Base-by-base conservation (phyloP, 2,888 invertebrate genomes). In the Ennomos fuscantarius region DNA sequence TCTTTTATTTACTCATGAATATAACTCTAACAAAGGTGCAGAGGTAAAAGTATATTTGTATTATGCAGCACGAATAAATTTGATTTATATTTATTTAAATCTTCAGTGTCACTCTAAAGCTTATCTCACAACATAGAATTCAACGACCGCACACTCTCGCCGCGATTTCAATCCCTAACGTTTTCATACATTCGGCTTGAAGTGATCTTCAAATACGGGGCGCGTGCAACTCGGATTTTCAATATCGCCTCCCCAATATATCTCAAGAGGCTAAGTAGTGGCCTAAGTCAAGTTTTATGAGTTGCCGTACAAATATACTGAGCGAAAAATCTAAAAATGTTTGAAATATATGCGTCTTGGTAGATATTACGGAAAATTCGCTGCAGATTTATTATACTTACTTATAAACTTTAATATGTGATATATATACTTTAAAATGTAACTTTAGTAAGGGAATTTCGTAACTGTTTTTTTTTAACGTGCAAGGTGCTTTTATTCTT, bases 221-320 rank as follows among this genome's bases (percentile, higher is more conserved):
- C 34, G 32, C 78, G 76, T 77, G 80, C 76, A 78, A 77, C 81
- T 76, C 73, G 74, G 76, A 79, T 80, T 82, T 80, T 80, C 84
- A 85, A 85, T 85, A 85, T 79, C 78, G 61, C 59, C 66, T 51
- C 59, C 69, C 76, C 85, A 86, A 86, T 86, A 86, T 81, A 72
- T 78, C 74, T 78, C 70, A 67, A 79, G 79, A 69, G 81, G 65
- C 70, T 63, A 70, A 76, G 70, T 73, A 79, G 78, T 80, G 39
- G 52, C 41, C 76, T 86, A 85, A 86, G 84, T 84, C 84, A 80
- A 79, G 79, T 82, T 86, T 82, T 86, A 85, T 86, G 83, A 84
- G 81, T 71, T 69, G 55, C 70, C 63, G 68, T 73, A 70, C 76
- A 78, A 79, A 79, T 73, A 77, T 60, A 70, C 72, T 33, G 33